phyloP scores from a whole-genome alignment of 2,113 vertebrate genomes.

The Irena cyanogastra region DNA sequence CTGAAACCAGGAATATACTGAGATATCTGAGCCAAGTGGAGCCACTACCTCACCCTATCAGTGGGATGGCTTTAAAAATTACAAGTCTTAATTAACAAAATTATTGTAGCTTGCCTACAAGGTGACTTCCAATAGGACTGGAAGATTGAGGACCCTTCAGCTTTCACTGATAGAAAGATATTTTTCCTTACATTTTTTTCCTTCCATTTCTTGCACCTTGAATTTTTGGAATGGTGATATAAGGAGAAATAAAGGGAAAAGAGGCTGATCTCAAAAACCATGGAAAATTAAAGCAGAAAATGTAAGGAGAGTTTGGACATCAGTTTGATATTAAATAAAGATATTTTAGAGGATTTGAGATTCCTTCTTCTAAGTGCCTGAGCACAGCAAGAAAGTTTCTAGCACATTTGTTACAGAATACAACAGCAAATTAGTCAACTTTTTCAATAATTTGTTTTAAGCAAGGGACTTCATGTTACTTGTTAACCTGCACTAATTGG shows the following conservation, averaged over 20 bases:
- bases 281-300: not conserved
- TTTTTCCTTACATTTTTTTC: not conserved
- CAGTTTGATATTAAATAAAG: not conserved
- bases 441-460: not conserved
- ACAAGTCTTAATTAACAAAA: not conserved
- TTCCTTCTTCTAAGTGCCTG: not conserved
- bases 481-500: not conserved
- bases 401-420: not conserved
- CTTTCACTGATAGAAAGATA: not conserved
- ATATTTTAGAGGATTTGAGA: not conserved
- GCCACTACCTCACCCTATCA: not conserved
- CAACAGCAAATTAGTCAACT: not conserved
- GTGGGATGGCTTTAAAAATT: not conserved
- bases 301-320: not conserved
- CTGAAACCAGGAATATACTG: not conserved
- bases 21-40: not conserved
- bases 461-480: not conserved
- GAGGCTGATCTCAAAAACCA: not conserved
- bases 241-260: not conserved
- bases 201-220: fast-evolving
- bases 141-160: not conserved
- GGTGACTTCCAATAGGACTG: not conserved
- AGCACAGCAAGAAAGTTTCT: not conserved
- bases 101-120: not conserved
- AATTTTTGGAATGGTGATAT: not conserved